Evolutionary conservation across 2,113 vertebrate genomes (phyloP).

Genomic region (Nothobranchius kuhntae): DNA sequence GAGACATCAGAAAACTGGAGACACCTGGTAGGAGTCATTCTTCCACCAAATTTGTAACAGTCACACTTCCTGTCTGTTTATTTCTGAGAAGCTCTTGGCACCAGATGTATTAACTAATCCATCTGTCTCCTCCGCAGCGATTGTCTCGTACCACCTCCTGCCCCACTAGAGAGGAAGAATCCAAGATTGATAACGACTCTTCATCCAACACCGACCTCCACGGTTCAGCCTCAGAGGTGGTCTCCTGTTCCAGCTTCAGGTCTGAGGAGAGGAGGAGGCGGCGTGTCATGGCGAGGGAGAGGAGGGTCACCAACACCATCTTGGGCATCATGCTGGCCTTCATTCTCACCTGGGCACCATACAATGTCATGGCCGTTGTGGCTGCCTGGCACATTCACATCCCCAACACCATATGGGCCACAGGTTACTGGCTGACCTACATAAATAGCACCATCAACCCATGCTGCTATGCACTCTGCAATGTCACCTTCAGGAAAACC

Average conservation of each 20-base stretch:
- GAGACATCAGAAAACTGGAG: neutral
- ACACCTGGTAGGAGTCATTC: neutral
- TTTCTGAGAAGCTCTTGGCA: no score
- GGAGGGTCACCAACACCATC: constrained; percentile 92
- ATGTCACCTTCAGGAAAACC: constrained; percentile 92
- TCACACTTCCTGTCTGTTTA: neutral
- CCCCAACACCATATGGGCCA: constrained; percentile 83
- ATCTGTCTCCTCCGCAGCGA: constrained; percentile 9
- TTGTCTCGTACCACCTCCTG: constrained; percentile 62
- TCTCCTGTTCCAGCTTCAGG: constrained; percentile 68
- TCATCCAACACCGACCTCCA: constrained; percentile 59
- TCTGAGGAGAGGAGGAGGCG: constrained; percentile 83
- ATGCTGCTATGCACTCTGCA: constrained; percentile 93
- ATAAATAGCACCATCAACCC: constrained; percentile 96
- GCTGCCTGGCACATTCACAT: constrained; percentile 85
- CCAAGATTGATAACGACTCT: constrained; percentile 49
- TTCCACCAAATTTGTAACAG: neutral
- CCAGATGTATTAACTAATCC: neutral
- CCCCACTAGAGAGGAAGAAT: neutral
- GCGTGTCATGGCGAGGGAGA: constrained; percentile 84
- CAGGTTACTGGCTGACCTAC: constrained; percentile 93
- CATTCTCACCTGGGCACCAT: constrained; percentile 92
- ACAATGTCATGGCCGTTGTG: constrained; percentile 92
- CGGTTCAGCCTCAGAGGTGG: neutral
- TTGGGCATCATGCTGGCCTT: constrained; percentile 92